Conservation (phyloP, 23 tunicate genomes). For the Trididemnum miniatum region DNA sequence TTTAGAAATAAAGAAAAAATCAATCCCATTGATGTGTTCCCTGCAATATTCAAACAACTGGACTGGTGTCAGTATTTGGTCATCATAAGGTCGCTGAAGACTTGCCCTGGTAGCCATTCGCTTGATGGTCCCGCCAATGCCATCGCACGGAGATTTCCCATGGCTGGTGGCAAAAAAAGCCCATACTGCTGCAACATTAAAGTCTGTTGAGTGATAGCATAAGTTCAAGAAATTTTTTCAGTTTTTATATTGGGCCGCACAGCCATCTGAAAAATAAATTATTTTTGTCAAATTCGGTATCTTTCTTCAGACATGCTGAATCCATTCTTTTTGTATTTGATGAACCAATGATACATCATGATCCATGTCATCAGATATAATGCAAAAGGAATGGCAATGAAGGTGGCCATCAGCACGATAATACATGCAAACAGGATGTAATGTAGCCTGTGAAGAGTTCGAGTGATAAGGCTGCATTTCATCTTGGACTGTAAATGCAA, state of each 20-base stretch:
- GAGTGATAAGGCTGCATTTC: constrained; percentile 43
- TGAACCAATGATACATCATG: constrained; percentile 46
- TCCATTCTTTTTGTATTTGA: constrained; percentile 35
- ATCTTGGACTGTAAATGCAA: constrained; percentile 36
- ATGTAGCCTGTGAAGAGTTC: constrained; percentile 27
- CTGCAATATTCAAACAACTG: constrained; percentile 27
- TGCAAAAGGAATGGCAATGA: constrained; percentile 16
- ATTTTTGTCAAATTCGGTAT: constrained; percentile 15
- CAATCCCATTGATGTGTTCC: constrained; percentile 20
- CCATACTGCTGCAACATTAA: constrained; percentile 35
- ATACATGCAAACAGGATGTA: constrained; percentile 50
- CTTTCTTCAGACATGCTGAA: constrained; percentile 22
- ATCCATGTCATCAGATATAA: constrained; percentile 33
- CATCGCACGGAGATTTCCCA: constrained; percentile 37
- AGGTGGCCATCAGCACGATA: constrained; percentile 17
- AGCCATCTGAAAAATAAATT: constrained; percentile 44
- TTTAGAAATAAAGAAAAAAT: constrained; percentile 24
- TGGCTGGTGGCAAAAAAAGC: constrained; percentile 36
- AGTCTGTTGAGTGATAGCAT: constrained; percentile 45
- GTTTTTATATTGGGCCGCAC: constrained; percentile 62
- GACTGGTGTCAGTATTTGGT: constrained; percentile 29
- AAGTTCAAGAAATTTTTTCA: constrained; percentile 35
- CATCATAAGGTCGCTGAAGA: constrained; percentile 29
- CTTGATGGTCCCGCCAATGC: constrained; percentile 38
- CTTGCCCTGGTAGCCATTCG: constrained; percentile 33